Base-by-base conservation (phyloP, 2,888 invertebrate genomes). In the Caenorhabditis becei region DNA sequence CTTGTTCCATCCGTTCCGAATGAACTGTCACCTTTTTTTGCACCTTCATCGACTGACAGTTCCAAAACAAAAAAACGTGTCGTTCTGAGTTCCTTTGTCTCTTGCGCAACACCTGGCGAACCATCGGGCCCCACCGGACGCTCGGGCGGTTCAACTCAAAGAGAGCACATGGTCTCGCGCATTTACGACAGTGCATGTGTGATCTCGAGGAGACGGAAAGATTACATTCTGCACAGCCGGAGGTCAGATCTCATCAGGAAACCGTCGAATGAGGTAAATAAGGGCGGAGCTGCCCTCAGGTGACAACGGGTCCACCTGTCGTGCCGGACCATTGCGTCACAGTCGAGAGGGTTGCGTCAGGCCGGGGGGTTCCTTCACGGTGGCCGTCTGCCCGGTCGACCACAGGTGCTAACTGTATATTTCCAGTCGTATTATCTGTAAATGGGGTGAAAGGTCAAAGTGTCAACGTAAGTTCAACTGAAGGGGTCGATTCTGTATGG, bases 31-130 rank as follows among this genome's bases (percentile, higher is more conserved):
- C n/a, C n/a, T n/a, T n/a, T n/a, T n/a, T n/a, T 32, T 32, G 61
- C 61, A 70, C 37, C 16, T 53, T 59, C 70, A 61, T 41, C 16
- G 16, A 10, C 49, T 37, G 51, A 70, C 26, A 58, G 32, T 69
- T 59, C 41, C 3, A 11, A 41, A 41, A 35, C 35, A 35, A 5
- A 41, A 16, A 41, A 16, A 10, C 41, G 14, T 14, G 41, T 14
- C 41, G 10, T 5, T 2, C 16, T 16, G 41, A 28, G 35, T 26
- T 35, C 10, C 23, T 66, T 66, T 53, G 51, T 37, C 53, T 14
- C 23, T 66, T 66, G 66, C 66, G 74, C 63, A 63, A 72, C 72
- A 72, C 63, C 63, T 72, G 72, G 56, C 72, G 53, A n/a, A 10
- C 53, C 37, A 20, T n/a, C 26, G n/a, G 53, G 18, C 44, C 47